Evolutionary conservation across 1,140 invertebrate genomes (phyloP).

Genomic region (Fragariocoptes setiger): DNA sequence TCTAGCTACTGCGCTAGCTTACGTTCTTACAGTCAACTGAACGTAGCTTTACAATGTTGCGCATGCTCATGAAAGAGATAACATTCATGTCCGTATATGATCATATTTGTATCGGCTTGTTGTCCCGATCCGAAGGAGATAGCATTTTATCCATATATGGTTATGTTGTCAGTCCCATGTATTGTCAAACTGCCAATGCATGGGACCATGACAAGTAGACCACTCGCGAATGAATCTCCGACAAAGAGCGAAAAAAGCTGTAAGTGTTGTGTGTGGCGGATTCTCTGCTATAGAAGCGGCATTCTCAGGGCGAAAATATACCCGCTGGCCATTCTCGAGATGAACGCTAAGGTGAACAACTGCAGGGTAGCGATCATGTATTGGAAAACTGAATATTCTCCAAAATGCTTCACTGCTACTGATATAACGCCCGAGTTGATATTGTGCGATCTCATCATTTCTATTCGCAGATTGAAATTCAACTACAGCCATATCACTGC

Average conservation of each 20-base stretch:
- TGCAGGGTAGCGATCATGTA: slow-evolving; percentile 17
- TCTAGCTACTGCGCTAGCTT: no score
- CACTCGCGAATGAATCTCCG: slow-evolving; percentile 10
- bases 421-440: slow-evolving; percentile 10
- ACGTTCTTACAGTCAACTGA: no score
- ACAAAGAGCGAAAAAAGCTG: slow-evolving; percentile 5
- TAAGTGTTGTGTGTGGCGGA: slow-evolving; percentile 1
- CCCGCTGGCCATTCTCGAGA: slow-evolving; percentile 18
- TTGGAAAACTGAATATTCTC: slow-evolving; percentile 11
- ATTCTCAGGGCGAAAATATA: slow-evolving; percentile 11
- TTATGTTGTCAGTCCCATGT: no score
- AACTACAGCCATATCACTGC: slow-evolving; percentile 11
- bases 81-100: no score
- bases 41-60: no score
- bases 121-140: no score
- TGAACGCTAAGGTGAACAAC: slow-evolving; percentile 19
- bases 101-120: no score
- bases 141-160: no score
- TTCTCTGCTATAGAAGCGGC: slow-evolving; percentile 3
- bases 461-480: background rate
- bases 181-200: no score
- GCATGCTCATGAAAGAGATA: no score
- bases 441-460: slow-evolving; percentile 11
- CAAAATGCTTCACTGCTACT: slow-evolving; percentile 12
- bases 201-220: no score